Base-by-base conservation (phyloP, 2,113 vertebrate species). In the Ptyas mucosa region DNA sequence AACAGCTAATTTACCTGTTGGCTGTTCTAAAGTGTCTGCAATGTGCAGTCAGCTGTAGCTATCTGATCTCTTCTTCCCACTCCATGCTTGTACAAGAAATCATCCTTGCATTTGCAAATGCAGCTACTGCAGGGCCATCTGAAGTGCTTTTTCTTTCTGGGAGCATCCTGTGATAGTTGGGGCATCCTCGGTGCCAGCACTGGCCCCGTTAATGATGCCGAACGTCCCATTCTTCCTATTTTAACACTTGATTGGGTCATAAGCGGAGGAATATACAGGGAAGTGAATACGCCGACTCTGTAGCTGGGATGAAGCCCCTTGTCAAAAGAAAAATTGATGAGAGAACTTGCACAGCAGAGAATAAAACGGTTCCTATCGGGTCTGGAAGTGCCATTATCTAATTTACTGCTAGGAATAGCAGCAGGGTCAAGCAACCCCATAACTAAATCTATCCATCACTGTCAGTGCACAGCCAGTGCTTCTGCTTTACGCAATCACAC, bases 381-480 rank as follows among this genome's bases (percentile, higher is more conserved):
- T 87, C 49, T 89, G 69, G 75, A 85, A 64, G 57, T 46, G 46
- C 81, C 75, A 53, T 89, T 89, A 69, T 85, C 90, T 91, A 92
- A 91, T 92, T 94, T 89, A 91, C 93, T 89, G 90, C 93, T 85
- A 64, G 89, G 10, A 89, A 88, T 52, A 81, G 92, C 91, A 90
- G 90, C 52, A 88, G 58, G 52, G 69, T 91, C 85, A 55, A 57
- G 51, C 52, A 54, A 94, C 55, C 93, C 89, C 23, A 43, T 90
- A 90, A 75, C 91, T 55, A 34, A 92, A 89, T 75, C 91, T 52
- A 94, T 94, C 91, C 88, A 92, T 87, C 93, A 90, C 93, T 90
- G 81, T 90, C 91, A 55, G 49, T 34, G 58, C 90, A 64, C 85
- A 89, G 54, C 88, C 55, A 64, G 49, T 24, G 23, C 88, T 87